Percentiles rank a stretch among this genome's conserved stretches.
phyloP scores from a whole-genome alignment of 2,113 vertebrate species.

The Rhea pennata region DNA sequence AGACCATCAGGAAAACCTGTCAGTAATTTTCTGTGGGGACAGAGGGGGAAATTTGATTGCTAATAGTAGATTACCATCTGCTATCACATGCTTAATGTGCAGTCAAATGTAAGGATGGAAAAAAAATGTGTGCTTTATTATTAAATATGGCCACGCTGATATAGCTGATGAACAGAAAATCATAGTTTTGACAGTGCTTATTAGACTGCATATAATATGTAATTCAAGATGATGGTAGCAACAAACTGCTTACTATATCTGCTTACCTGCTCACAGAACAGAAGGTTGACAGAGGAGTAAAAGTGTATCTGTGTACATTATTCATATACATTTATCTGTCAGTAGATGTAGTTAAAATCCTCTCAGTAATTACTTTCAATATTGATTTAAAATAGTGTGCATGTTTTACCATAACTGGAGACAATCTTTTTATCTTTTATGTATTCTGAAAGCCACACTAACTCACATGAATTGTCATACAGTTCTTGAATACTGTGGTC shows the following conservation, averaged over 20 bases:
- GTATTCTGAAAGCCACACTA: background rate
- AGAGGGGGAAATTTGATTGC: background rate
- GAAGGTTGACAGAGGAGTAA: background rate
- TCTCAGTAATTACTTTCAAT: background rate
- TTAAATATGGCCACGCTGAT: background rate
- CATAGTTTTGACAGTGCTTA: background rate
- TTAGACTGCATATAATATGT: background rate
- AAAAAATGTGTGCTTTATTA: background rate
- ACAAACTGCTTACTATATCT: background rate
- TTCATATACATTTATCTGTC: conserved; percentile 30
- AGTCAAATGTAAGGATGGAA: background rate
- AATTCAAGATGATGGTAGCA: background rate
- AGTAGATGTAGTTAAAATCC: conserved; percentile 26
- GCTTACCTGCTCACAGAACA: background rate
- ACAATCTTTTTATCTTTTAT: background rate
- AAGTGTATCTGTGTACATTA: conserved; percentile 29
- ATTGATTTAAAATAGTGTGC: background rate
- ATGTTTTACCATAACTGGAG: conserved; percentile 31
- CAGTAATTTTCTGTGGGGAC: background rate
- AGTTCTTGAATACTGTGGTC: background rate
- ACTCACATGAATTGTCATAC: background rate
- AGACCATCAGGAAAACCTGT: background rate
- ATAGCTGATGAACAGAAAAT: background rate
- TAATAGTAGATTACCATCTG: background rate
- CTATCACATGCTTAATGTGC: background rate